phyloP scores from a whole-genome alignment of 92 coral and sea anemone genomes.

The Montipora capitata region DNA sequence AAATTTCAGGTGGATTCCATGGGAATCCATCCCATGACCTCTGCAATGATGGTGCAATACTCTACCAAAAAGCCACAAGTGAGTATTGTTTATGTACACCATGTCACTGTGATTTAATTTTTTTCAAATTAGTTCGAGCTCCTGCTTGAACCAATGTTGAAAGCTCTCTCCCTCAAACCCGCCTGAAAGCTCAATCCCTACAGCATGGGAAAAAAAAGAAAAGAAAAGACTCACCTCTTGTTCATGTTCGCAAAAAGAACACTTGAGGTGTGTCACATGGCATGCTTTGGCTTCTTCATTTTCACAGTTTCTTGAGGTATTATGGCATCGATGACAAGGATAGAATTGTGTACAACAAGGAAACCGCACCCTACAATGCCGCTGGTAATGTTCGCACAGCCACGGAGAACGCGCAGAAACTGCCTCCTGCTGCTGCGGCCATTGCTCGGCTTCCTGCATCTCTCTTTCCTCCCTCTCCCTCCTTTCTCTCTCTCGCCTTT shows the following conservation, averaged over 20 bases:
- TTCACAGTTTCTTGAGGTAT: conserved; percentile 74
- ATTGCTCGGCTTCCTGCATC: conserved; percentile 9
- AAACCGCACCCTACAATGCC: conserved; percentile 79
- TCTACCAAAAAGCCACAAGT: too few species aligned
- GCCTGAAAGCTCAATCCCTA: too few species aligned
- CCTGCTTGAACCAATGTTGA: too few species aligned
- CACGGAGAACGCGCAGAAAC: conserved; percentile 30
- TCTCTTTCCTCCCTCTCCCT: conserved; percentile 28
- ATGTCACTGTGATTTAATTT: too few species aligned
- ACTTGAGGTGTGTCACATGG: conserved; percentile 71
- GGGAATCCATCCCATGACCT: too few species aligned
- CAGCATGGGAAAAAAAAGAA: too few species aligned
- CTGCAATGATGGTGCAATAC: too few species aligned
- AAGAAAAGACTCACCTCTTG: conserved; percentile 60
- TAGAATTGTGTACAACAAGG: conserved; percentile 80
- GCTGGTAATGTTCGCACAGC: conserved; percentile 85
- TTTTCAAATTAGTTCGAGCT: too few species aligned
- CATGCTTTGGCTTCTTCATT: conserved; percentile 70
- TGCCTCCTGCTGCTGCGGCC: conserved; percentile 17
- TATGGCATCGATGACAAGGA: conserved; percentile 93
- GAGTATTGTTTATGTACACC: too few species aligned
- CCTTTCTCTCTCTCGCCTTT: conserved; percentile 15
- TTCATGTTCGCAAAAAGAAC: conserved; percentile 65
- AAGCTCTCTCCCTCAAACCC: too few species aligned
- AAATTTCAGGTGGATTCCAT: too few species aligned